Percentiles rank a stretch among this genome's conserved stretches.
Evolutionary conservation across 2,797 vertebrate genomes (phyloP).

Genomic region (Sebastiscus albofasciatus): DNA sequence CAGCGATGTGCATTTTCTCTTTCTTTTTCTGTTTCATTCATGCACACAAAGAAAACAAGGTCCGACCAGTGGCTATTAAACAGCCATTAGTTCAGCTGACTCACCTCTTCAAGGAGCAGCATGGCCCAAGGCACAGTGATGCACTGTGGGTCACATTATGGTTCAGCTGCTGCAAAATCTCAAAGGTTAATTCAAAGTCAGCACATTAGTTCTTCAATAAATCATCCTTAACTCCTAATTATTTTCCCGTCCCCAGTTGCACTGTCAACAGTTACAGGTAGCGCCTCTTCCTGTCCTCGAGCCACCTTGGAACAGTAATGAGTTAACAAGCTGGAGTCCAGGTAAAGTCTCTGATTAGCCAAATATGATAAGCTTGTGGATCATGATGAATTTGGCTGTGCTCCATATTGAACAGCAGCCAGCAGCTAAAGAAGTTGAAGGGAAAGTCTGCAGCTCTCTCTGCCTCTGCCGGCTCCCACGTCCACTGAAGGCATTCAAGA

Average conservation of each 20-base stretch:
- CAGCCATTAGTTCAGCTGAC: slow-evolving; percentile 44
- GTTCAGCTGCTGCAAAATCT: slow-evolving; percentile 33
- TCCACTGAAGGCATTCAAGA: neutral
- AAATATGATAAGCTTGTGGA: slow-evolving; percentile 35
- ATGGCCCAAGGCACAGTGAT: slow-evolving; percentile 26
- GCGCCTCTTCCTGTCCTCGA: slow-evolving; percentile 11
- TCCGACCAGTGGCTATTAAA: slow-evolving; percentile 38
- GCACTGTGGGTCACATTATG: slow-evolving; percentile 36
- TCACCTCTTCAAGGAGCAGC: slow-evolving; percentile 52
- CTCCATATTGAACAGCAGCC: slow-evolving; percentile 31
- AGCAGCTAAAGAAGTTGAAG: slow-evolving; percentile 5
- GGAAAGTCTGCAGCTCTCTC: neutral
- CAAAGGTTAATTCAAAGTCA: slow-evolving; percentile 66
- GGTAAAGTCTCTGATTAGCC: slow-evolving; percentile 30
- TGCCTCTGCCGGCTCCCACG: neutral
- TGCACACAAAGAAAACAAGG: slow-evolving; percentile 11
- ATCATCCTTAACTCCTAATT: slow-evolving; percentile 51
- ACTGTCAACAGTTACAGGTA: slow-evolving; percentile 13
- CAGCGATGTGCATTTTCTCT: neutral
- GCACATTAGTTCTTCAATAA: slow-evolving; percentile 48
- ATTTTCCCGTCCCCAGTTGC: neutral
- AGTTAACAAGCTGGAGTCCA: slow-evolving; percentile 38
- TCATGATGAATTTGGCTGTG: slow-evolving; percentile 33
- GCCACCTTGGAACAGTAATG: slow-evolving; percentile 25
- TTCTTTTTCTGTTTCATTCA: neutral